Conservation (phyloP, 2,797 vertebrate genomes). For the Echeneis naucrates region DNA sequence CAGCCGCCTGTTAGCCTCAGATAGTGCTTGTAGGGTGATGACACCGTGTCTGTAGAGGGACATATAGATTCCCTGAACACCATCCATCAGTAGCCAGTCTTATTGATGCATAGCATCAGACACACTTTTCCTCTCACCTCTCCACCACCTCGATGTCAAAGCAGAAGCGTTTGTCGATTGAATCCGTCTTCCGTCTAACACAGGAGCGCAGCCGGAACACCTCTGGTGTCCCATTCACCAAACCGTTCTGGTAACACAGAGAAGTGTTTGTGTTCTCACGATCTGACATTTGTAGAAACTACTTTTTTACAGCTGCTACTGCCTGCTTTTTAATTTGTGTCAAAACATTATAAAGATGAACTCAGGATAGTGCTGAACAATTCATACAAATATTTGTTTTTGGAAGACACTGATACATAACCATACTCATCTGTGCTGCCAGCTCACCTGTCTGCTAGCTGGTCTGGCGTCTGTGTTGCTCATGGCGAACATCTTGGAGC, state of each 20-base stretch:
- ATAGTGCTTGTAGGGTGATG: constrained; percentile 95
- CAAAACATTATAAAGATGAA: background rate
- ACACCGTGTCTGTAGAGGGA: constrained; percentile 89
- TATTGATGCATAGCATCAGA: background rate
- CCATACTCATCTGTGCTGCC: background rate
- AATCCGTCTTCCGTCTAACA: constrained; percentile 96
- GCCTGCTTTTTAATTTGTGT: background rate
- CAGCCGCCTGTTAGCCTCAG: constrained; percentile 94
- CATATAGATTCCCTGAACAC: constrained; percentile 2
- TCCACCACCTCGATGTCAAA: constrained; percentile 98
- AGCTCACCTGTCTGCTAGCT: constrained; percentile 91
- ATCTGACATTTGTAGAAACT: no score
- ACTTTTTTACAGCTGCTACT: background rate
- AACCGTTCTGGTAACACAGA: constrained; percentile 88
- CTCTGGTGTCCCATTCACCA: constrained; percentile 90
- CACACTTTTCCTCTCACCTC: constrained; percentile 84
- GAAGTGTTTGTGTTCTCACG: constrained; percentile 8
- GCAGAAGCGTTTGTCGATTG: constrained; percentile 99
- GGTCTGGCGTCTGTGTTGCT: constrained; percentile 93
- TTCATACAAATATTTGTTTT: no score
- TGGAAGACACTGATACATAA: background rate
- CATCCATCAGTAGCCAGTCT: background rate
- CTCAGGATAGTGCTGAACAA: background rate
- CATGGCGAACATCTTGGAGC: constrained; percentile 96
- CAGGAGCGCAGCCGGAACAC: constrained; percentile 95